A percentile compares a stretch with the other conserved stretches of the same genome.
phyloP scores from a whole-genome alignment of 2,888 invertebrate species.

The Tryphoninae sp. region DNA sequence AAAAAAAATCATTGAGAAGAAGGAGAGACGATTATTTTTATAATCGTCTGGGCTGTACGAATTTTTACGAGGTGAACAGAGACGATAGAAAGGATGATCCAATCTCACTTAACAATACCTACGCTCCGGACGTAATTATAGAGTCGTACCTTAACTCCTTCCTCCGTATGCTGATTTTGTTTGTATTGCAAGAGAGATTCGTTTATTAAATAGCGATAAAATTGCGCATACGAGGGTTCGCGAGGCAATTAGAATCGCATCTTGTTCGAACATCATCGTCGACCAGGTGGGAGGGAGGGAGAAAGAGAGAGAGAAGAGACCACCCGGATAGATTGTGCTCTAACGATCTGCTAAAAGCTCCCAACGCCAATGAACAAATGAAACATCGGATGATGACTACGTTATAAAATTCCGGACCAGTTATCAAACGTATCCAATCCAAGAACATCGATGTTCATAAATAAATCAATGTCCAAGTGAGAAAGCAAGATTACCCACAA shows the following conservation, averaged over 20 bases:
- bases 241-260: constrained; percentile 34
- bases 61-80: not conserved
- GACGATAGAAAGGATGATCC: not conserved
- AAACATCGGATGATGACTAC: not conserved
- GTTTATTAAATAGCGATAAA: constrained; percentile 43
- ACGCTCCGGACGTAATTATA: constrained; percentile 8
- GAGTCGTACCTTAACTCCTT: not conserved
- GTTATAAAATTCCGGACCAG: not conserved
- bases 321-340: constrained; percentile 40
- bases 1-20: not conserved
- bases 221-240: constrained; percentile 5
- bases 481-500: too few relatives aligned
- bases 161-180: not conserved
- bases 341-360: constrained; percentile 55
- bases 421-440: too few relatives aligned
- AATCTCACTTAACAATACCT: constrained; percentile 15
- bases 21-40: not conserved
- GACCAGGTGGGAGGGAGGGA: not conserved
- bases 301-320: constrained; percentile 25
- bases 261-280: constrained; percentile 6
- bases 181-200: not conserved
- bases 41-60: too few relatives aligned
- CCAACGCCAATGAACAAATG: not conserved
- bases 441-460: too few relatives aligned
- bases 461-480: too few relatives aligned